Conservation (phyloP, 2,113 vertebrate genomes). For the Ceuthmochares aereus region DNA sequence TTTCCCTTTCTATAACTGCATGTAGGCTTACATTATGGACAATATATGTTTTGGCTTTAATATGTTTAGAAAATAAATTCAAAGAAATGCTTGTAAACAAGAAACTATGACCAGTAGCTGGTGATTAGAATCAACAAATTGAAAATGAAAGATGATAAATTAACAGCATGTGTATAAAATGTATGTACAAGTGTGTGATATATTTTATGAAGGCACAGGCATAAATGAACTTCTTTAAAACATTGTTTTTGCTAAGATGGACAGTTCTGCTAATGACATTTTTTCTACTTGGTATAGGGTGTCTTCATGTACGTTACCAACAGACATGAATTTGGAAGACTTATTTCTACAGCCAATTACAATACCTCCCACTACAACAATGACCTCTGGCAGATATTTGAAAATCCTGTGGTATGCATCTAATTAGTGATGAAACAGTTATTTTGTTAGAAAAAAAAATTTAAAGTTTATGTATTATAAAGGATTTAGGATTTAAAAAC, state of each 20-base stretch:
- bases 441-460: not conserved
- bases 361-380: constrained; percentile 94
- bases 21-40: not conserved
- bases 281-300: constrained; percentile 84
- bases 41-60: not conserved
- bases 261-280: constrained; percentile 52
- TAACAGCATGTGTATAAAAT: not conserved
- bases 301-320: constrained; percentile 98
- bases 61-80: not conserved
- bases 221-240: not conserved
- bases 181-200: not conserved
- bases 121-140: not conserved
- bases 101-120: not conserved
- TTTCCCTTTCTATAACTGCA: not conserved
- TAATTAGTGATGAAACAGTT: not conserved
- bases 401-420: constrained; percentile 95
- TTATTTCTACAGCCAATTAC: constrained; percentile 95
- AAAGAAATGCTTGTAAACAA: not conserved
- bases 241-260: not conserved
- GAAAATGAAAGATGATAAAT: not conserved
- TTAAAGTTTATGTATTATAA: not conserved
- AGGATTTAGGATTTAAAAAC: not conserved
- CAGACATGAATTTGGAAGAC: constrained; percentile 94
- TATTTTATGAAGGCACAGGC: not conserved
- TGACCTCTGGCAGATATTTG: constrained; percentile 98